These are phyloP conservation scores for Chymomyza costata DNA, from an alignment of 1,140 invertebrate species.

Conservation along the genomic window DNA sequence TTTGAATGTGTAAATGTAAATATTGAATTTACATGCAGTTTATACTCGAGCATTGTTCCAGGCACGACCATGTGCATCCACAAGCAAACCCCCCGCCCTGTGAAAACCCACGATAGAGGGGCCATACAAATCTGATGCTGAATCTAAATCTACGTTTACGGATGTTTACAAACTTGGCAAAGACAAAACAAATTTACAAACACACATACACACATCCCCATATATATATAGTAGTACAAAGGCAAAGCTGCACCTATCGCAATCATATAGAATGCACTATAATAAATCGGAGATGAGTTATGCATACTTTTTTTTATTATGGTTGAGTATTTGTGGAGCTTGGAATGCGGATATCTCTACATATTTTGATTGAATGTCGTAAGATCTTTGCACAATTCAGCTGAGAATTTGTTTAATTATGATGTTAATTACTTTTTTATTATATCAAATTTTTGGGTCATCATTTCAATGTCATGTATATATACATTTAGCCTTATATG, in stretches of 20 bases:
- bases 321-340: no score
- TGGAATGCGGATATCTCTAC: no score
- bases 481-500: no score
- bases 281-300: no score
- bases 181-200: slow-evolving; percentile 46
- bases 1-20: slow-evolving; percentile 72
- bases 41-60: slow-evolving; percentile 42
- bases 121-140: slow-evolving; percentile 19
- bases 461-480: no score
- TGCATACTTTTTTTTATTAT: slow-evolving; percentile 63
- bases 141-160: slow-evolving; percentile 53
- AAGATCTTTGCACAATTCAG: no score
- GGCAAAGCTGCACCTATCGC: slow-evolving; percentile 43
- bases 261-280: no score
- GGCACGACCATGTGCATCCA: slow-evolving; percentile 39
- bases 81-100: slow-evolving; percentile 12
- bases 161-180: slow-evolving; percentile 70
- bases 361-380: no score
- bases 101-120: slow-evolving; percentile 20
- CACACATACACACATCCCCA: slow-evolving; percentile 20
- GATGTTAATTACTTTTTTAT: no score
- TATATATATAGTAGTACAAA: slow-evolving; percentile 11
- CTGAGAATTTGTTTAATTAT: no score
- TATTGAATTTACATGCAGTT: slow-evolving; percentile 74
- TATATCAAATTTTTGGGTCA: no score